Evolutionary conservation across 2,113 vertebrate genomes (phyloP).

Genomic region (Melanotaenia duboulayi): DNA sequence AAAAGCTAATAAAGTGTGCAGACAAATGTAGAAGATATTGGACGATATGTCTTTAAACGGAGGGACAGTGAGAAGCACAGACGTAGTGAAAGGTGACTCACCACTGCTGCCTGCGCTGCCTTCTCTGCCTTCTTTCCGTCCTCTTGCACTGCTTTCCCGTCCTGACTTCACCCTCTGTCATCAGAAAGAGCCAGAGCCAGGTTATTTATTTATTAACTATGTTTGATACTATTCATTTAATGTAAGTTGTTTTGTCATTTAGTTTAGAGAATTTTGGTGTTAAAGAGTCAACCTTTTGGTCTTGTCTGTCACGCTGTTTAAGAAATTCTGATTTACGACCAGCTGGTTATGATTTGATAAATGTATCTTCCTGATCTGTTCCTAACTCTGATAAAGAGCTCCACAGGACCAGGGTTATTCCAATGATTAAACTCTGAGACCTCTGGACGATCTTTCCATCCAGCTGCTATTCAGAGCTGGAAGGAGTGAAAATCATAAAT

Average conservation of each 20-base stretch:
- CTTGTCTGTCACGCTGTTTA: neutral
- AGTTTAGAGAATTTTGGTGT: constrained; percentile 4
- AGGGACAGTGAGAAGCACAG: neutral
- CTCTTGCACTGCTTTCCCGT: constrained; percentile 87
- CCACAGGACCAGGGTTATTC: neutral
- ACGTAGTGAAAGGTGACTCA: constrained; percentile 76
- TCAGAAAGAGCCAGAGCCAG: neutral
- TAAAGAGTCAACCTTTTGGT: constrained; percentile 18
- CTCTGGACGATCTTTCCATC: neutral
- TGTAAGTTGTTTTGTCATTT: neutral
- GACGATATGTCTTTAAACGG: neutral
- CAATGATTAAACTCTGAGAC: neutral
- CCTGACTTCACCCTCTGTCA: constrained; percentile 88
- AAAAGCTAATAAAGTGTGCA: no score
- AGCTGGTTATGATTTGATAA: constrained; percentile 68
- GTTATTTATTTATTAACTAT: no score
- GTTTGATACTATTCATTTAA: neutral
- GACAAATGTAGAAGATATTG: no score
- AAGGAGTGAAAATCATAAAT: neutral
- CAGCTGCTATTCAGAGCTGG: neutral
- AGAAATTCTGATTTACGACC: constrained; percentile 49
- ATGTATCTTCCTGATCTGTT: constrained; percentile 27
- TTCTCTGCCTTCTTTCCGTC: constrained; percentile 82
- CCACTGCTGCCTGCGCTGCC: constrained; percentile 85
- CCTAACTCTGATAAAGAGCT: constrained; percentile 27